Evolutionary conservation across 2,797 vertebrate species (phyloP).

Genomic region (Botia kubotai): DNA sequence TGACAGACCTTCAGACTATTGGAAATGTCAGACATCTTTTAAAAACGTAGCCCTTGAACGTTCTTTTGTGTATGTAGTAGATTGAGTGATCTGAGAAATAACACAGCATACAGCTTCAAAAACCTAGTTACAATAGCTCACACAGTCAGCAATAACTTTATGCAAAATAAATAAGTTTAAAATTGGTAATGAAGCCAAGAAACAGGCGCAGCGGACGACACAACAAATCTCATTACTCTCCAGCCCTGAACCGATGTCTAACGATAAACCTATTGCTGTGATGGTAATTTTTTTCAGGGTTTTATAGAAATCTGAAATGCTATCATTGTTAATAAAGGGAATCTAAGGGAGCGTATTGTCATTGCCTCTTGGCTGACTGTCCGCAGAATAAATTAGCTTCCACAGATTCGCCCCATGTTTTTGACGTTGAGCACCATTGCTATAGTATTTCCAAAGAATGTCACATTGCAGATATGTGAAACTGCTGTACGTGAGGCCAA

Average conservation of each 20-base stretch:
- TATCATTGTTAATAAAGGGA: constrained; percentile 51
- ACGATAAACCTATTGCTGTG: constrained; percentile 31
- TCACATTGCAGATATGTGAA: constrained; percentile 50
- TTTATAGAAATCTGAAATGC: constrained; percentile 35
- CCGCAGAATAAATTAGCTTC: constrained; percentile 57
- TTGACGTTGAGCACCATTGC: constrained; percentile 50
- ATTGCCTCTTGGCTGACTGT: constrained; percentile 49
- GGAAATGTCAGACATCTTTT: not conserved
- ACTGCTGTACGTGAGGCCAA: constrained; percentile 42
- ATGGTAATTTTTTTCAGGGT: constrained; percentile 32
- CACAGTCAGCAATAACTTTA: constrained; percentile 48
- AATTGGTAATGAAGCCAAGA: constrained; percentile 42
- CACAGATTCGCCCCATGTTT: constrained; percentile 44
- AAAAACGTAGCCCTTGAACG: not conserved
- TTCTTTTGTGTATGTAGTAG: constrained; percentile 1
- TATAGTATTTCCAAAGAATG: constrained; percentile 57
- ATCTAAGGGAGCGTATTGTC: constrained; percentile 53
- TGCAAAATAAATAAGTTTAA: constrained; percentile 47
- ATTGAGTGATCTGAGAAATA: too few species aligned
- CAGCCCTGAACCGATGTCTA: constrained; percentile 35
- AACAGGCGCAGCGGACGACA: constrained; percentile 34
- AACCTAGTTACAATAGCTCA: not conserved
- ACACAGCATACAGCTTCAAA: too few species aligned
- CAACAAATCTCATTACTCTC: constrained; percentile 52
- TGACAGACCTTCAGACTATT: not conserved